Evolutionary conservation across 2,888 invertebrate species (phyloP).

Genomic region (Polydrusus cervinus): DNA sequence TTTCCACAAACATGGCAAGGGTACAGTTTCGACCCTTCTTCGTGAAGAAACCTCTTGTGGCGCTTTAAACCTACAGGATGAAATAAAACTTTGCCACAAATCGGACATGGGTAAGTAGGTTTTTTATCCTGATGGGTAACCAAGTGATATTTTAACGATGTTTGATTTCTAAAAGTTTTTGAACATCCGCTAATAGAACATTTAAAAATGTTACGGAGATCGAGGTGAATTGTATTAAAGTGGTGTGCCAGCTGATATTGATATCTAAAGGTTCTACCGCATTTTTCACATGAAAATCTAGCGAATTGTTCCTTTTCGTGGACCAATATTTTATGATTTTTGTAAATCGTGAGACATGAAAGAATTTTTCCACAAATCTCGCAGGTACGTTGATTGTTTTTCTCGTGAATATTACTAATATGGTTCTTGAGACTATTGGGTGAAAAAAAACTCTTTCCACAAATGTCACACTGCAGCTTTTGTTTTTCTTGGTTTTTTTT

Average conservation of each 20-base stretch:
- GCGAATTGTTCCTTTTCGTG: background rate
- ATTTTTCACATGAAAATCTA: slow-evolving; percentile 42
- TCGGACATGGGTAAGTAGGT: slow-evolving; percentile 43
- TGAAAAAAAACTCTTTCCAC: background rate
- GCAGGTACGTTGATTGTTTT: background rate
- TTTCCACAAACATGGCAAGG: background rate
- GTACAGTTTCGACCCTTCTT: background rate
- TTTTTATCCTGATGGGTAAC: background rate
- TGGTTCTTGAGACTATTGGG: background rate
- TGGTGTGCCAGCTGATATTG: background rate
- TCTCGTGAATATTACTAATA: background rate
- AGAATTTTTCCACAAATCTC: background rate
- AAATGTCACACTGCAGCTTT: background rate
- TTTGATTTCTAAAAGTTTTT: slow-evolving; percentile 51
- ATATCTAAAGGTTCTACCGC: slow-evolving; percentile 44
- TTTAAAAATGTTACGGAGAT: background rate
- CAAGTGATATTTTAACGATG: slow-evolving; percentile 52
- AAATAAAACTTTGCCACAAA: slow-evolving; percentile 73
- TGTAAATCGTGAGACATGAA: background rate
- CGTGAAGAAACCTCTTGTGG: background rate
- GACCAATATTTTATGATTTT: background rate
- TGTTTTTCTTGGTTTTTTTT: background rate
- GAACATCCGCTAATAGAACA: slow-evolving; percentile 47
- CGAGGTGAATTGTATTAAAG: background rate
- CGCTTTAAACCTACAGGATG: slow-evolving; percentile 67